Evolutionary conservation across 2,888 invertebrate genomes (phyloP).

Genomic region (Dione juno): DNA sequence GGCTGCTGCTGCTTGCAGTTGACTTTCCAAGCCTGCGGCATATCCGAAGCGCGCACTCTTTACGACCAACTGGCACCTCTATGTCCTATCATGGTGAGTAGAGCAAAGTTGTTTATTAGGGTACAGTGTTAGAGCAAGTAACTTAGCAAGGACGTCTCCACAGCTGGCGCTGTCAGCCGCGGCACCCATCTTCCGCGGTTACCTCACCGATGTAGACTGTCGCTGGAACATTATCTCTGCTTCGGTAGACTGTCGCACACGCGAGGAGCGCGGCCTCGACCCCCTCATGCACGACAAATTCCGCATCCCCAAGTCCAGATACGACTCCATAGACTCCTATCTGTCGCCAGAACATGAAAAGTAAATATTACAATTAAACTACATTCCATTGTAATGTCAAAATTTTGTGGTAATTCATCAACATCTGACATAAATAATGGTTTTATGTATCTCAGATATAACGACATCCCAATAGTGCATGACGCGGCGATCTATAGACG

Average conservation of each 20-base stretch:
- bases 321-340: conserved; percentile 99
- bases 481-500: conserved; percentile 92
- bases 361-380: conserved; percentile 79
- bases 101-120: background rate
- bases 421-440: background rate
- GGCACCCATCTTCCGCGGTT: conserved; percentile 96
- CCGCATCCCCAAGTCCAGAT: conserved; percentile 95
- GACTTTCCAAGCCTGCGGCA: conserved; percentile 98
- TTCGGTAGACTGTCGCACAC: conserved; percentile 96
- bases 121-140: background rate
- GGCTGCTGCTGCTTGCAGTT: conserved; percentile 98
- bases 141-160: background rate
- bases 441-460: conserved; percentile 84
- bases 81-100: conserved; percentile 95
- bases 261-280: conserved; percentile 91
- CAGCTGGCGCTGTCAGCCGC: conserved; percentile 98
- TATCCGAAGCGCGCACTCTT: conserved; percentile 95
- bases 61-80: conserved; percentile 99
- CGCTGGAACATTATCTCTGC: conserved; percentile 98
- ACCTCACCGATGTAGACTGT: conserved; percentile 97
- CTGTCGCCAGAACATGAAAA: conserved; percentile 93
- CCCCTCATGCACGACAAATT: conserved; percentile 85
- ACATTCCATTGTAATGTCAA: background rate
- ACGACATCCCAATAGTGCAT: conserved; percentile 95
- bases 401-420: background rate